Evolutionary conservation across 2,113 vertebrate genomes (phyloP), one percentile per base, ranked within the genome.

Genomic region (Odontophorus gujanensis): DNA sequence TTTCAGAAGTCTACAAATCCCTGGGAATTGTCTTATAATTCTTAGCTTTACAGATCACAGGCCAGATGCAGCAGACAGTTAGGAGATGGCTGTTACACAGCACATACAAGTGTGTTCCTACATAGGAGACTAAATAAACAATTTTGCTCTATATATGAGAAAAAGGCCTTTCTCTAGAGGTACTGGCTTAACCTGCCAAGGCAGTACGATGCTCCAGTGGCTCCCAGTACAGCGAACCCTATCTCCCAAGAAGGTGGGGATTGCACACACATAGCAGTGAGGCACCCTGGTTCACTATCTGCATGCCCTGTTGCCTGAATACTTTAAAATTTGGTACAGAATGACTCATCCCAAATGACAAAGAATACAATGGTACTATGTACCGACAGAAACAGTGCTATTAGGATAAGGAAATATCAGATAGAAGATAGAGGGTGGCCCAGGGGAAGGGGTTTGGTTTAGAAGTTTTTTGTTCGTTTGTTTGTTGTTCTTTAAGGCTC

Each of bases 201-300:
- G 20, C 13, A 68, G 2, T 25, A 30, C 0, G 0, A 7, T 15
- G 7, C 7, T 45, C 4, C 48, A 16, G 30, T 58, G 62, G 26
- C 20, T 28, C 17, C 17, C 48, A 40, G n/a, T 2, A 13, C 0
- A 83, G 6, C 8, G 30, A 77, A 8, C 3, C 30, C 12, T 28
- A 1, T 13, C 59, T 67, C 57, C 42, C 62, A 62, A 1, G 20
- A 21, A 38, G 3, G 47, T 21, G n/a, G 30, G 34, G n/a, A 30
- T 67, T 47, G 21, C 6, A 25, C 6, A 12, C 10, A 13, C 0
- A 1, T 13, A 19, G 0, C 3, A 38, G 36, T 10, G 36, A 47
- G 5, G 13, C 13, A 24, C 11, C 45, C 17, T 12, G 21, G 9
- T 30, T 63, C 42, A 20, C 26, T 28, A 15, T 3, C n/a, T 24